phyloP scores from a whole-genome alignment of 2,797 vertebrate genomes.

The Loriculus beryllinus region DNA sequence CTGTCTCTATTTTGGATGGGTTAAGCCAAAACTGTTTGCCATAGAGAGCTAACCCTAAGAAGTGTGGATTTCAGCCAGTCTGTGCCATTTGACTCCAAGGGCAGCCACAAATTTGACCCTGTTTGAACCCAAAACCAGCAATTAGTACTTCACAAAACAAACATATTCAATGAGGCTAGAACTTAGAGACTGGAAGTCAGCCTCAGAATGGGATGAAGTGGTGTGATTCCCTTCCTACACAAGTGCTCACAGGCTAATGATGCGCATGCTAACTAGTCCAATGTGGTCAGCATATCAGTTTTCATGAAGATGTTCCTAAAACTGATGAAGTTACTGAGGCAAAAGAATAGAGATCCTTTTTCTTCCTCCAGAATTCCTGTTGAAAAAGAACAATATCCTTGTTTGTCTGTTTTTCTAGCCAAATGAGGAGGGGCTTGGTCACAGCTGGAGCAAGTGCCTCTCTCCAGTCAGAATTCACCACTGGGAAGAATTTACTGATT shows the following conservation, averaged over 20 bases:
- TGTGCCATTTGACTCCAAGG: background rate
- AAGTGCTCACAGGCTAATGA: background rate
- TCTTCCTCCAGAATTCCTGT: background rate
- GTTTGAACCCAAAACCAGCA: background rate
- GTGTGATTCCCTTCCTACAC: background rate
- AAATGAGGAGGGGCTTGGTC: background rate
- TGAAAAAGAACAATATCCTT: background rate
- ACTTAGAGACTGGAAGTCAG: background rate
- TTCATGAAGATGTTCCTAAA: background rate
- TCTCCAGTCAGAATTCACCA: background rate
- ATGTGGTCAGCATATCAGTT: background rate
- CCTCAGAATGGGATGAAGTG: background rate
- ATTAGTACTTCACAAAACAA: background rate
- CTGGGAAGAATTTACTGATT: background rate
- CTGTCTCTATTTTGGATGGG: background rate
- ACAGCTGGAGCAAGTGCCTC: background rate
- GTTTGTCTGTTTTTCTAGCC: background rate
- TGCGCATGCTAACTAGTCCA: background rate
- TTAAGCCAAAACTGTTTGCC: background rate
- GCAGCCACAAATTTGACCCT: background rate
- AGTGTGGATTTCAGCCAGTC: background rate
- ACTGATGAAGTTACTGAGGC: background rate
- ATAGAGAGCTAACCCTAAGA: background rate
- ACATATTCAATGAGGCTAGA: background rate
- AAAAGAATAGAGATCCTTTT: background rate